Percentiles rank a stretch among this genome's conserved stretches.
Evolutionary conservation across 2,113 vertebrate genomes (phyloP).

Genomic region (Hyperopisus bebe): DNA sequence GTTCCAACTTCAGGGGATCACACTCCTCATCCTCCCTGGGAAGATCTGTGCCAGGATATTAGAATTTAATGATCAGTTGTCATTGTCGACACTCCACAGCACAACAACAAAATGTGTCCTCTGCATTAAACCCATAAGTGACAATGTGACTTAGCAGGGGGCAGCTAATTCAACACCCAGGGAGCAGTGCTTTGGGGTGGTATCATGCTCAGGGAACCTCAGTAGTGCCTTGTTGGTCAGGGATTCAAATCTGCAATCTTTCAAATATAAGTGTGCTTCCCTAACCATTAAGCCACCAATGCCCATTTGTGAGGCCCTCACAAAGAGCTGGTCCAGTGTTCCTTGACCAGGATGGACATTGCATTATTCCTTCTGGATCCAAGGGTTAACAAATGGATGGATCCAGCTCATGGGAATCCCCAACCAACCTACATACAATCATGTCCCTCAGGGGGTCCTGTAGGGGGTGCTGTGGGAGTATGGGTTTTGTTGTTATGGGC

Average conservation of each 20-base stretch:
- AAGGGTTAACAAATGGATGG: too few species aligned
- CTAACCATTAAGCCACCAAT: too few species aligned
- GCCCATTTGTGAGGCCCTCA: neutral
- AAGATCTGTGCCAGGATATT: neutral
- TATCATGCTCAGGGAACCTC: too few species aligned
- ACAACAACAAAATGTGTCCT: too few species aligned
- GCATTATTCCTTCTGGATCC: neutral
- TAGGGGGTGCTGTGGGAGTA: neutral
- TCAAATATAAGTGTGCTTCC: too few species aligned
- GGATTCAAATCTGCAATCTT: too few species aligned
- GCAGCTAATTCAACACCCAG: too few species aligned
- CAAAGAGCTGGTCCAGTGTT: neutral
- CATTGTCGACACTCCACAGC: too few species aligned
- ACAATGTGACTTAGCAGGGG: too few species aligned
- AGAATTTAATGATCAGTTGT: neutral
- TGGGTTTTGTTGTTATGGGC: neutral
- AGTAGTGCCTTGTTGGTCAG: too few species aligned
- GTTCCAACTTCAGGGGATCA: neutral
- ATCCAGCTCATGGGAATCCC: neutral
- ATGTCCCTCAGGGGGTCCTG: neutral
- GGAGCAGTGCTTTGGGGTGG: too few species aligned
- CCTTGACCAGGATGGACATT: neutral
- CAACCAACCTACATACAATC: neutral
- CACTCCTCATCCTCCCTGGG: neutral
- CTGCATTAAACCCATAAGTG: too few species aligned